Evolutionary conservation across 2,797 vertebrate genomes (phyloP).

Genomic region (Brotula barbata): DNA sequence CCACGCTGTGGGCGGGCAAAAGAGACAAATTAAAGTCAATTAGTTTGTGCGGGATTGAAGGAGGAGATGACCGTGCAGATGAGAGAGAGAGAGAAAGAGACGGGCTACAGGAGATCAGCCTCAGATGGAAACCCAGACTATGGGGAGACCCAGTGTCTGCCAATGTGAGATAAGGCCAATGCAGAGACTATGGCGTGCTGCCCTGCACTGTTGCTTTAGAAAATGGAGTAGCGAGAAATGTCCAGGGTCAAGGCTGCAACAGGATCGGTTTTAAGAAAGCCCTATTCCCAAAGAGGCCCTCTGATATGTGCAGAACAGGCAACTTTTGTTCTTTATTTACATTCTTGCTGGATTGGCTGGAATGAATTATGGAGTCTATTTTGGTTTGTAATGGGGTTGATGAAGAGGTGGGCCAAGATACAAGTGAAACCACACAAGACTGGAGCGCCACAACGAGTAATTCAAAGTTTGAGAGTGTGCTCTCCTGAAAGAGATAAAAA

Average conservation of each 20-base stretch:
- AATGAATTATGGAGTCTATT: constrained; percentile 75
- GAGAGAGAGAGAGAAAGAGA: constrained; percentile 55
- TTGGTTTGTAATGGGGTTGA: constrained; percentile 68
- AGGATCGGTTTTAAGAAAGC: constrained; percentile 71
- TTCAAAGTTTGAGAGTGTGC: constrained; percentile 53
- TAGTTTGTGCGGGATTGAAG: constrained; percentile 60
- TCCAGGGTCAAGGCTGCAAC: constrained; percentile 60
- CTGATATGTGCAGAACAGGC: constrained; percentile 70
- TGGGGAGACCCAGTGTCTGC: constrained; percentile 70
- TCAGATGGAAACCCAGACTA: constrained; percentile 63
- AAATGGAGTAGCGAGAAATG: constrained; percentile 59
- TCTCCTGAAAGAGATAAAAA: constrained; percentile 59
- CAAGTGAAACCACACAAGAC: constrained; percentile 71
- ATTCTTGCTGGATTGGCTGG: constrained; percentile 70
- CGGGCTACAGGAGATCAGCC: constrained; percentile 53
- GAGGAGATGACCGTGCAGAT: constrained; percentile 62
- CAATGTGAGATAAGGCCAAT: constrained; percentile 68
- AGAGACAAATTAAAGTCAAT: constrained; percentile 78
- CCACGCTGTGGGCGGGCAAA: constrained; percentile 60
- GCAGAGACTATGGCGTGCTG: constrained; percentile 45
- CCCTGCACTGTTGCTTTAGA: constrained; percentile 63
- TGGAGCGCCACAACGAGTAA: constrained; percentile 47
- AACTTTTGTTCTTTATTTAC: constrained; percentile 79
- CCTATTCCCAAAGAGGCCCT: constrained; percentile 62
- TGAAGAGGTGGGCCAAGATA: constrained; percentile 73